A percentile compares a stretch with the other conserved stretches of the same genome.
Conservation (phyloP, 2,113 vertebrate species). For the Xyrauchen texanus region DNA sequence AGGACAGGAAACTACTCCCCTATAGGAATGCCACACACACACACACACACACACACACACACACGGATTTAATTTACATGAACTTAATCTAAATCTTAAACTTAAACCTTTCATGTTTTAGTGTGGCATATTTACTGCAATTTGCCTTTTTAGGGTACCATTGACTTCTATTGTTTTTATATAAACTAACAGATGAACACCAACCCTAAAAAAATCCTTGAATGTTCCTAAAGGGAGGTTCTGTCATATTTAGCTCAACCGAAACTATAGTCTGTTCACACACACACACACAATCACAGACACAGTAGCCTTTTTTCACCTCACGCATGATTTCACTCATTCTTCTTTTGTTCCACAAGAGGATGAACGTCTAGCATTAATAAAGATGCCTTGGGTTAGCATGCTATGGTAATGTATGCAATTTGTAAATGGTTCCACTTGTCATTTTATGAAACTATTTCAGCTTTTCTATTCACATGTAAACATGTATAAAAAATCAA, state of each 20-base stretch:
- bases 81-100: no score
- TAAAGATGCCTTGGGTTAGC: constrained; percentile 5
- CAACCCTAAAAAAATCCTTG: no score
- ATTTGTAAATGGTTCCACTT: constrained; percentile 1
- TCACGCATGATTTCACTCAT: not conserved
- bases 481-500: constrained; percentile 38
- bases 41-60: not conserved
- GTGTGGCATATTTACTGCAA: no score
- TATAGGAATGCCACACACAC: not conserved
- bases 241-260: no score
- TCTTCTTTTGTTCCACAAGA: not conserved
- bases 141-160: no score
- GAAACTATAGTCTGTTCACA: not conserved
- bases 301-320: constrained; percentile 22
- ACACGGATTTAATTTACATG: no score
- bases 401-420: constrained; percentile 1
- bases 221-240: no score
- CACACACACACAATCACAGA: not conserved
- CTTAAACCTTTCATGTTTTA: no score
- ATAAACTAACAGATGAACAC: no score
- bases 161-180: no score
- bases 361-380: not conserved
- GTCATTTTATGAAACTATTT: not conserved
- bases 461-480: constrained; percentile 35
- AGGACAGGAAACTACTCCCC: constrained; percentile 33